Conservation (phyloP, 2,113 vertebrate species). For the Micromys minutus region DNA sequence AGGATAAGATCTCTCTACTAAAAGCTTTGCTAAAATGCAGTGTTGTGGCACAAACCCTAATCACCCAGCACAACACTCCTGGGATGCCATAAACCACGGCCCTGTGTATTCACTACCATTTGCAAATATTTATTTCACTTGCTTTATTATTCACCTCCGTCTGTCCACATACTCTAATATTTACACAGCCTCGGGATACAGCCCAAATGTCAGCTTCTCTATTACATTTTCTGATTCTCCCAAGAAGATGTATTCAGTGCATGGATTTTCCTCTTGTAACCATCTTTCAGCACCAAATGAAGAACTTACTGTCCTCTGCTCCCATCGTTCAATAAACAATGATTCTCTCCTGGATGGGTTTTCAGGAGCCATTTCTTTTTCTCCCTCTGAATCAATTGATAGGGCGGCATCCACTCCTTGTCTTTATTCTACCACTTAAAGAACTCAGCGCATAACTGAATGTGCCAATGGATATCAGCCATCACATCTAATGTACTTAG, state of each 20-base stretch:
- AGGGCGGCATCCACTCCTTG: background rate
- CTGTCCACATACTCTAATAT: constrained; percentile 1
- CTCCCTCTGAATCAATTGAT: background rate
- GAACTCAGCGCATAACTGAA: background rate
- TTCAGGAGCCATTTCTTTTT: background rate
- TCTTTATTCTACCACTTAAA: background rate
- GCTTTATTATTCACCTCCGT: background rate
- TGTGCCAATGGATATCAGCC: background rate
- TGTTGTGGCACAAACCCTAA: background rate
- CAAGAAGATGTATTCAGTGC: background rate
- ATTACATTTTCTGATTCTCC: background rate
- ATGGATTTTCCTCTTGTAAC: background rate
- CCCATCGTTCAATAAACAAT: background rate
- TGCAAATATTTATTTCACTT: constrained; percentile 55
- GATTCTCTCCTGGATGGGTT: background rate
- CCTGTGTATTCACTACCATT: background rate
- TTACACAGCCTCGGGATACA: constrained; percentile 26
- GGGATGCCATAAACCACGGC: background rate
- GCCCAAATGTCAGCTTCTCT: constrained; percentile 5
- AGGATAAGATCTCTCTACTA: background rate
- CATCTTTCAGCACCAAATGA: background rate
- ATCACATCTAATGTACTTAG: background rate
- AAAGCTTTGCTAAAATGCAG: background rate
- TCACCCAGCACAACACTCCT: background rate
- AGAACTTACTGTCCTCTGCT: constrained; percentile 7